Evolutionary conservation across 2,113 vertebrate genomes (phyloP).

Genomic region (Trogon melanurus): DNA sequence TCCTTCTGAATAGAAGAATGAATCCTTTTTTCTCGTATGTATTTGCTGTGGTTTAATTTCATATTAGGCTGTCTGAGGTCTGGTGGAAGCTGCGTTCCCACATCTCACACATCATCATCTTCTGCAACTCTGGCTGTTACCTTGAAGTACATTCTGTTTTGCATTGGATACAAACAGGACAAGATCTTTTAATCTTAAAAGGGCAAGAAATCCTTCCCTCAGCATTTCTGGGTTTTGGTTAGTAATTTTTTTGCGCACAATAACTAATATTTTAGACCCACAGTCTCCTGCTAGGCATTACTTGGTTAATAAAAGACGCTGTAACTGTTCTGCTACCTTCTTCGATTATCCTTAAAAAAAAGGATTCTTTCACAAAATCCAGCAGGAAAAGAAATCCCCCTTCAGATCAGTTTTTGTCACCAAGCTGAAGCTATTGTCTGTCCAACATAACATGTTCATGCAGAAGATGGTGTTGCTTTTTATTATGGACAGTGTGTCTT

Average conservation of each 20-base stretch:
- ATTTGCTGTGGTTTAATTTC: not conserved
- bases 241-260: not conserved
- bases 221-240: not conserved
- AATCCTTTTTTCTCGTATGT: not conserved
- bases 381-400: not conserved
- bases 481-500: not conserved
- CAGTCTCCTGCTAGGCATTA: not conserved
- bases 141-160: not conserved
- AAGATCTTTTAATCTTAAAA: not conserved
- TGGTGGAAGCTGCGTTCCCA: not conserved
- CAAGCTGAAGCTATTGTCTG: not conserved
- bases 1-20: not conserved
- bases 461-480: not conserved
- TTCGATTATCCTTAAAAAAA: not conserved
- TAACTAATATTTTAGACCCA: not conserved
- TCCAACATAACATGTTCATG: not conserved
- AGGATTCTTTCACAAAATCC: not conserved
- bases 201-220: not conserved
- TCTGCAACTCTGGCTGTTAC: not conserved
- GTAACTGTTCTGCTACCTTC: not conserved
- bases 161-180: not conserved
- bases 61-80: not conserved
- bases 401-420: not conserved
- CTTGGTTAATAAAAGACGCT: not conserved
- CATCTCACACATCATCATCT: not conserved